A percentile compares a stretch with the other conserved stretches of the same genome.
Evolutionary conservation across 30 jellyfish, hydroid and myxozoan genomes (phyloP).

Genomic region (Rhopilema esculentum): DNA sequence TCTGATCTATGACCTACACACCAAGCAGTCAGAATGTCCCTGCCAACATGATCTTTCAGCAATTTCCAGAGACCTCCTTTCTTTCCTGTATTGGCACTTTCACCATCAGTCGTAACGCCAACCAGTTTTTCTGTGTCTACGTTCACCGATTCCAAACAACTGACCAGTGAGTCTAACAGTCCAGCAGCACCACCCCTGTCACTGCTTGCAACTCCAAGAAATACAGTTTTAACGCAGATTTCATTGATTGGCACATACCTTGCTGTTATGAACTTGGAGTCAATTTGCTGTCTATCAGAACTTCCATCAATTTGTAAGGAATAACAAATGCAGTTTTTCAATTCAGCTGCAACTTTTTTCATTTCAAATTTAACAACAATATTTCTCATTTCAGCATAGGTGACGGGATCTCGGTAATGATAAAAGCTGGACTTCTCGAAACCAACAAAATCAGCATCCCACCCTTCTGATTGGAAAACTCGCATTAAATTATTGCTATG

Average conservation of each 20-base stretch:
- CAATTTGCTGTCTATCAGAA: conserved; percentile 52
- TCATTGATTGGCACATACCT: conserved; percentile 57
- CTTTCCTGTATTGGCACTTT: conserved; percentile 28
- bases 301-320: conserved; percentile 67
- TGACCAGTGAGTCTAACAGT: conserved; percentile 20
- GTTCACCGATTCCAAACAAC: conserved; percentile 24
- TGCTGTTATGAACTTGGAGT: conserved; percentile 58
- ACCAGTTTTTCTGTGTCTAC: conserved; percentile 40
- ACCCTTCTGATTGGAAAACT: conserved; percentile 33
- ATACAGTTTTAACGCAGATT: conserved; percentile 48
- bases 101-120: conserved; percentile 62
- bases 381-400: conserved; percentile 54
- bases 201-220: conserved; percentile 65
- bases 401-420: conserved; percentile 63
- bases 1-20: conserved; percentile 57
- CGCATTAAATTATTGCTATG: conserved; percentile 46
- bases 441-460: conserved; percentile 28
- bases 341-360: conserved; percentile 22
- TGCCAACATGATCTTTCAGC: conserved; percentile 43
- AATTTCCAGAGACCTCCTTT: conserved; percentile 50
- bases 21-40: conserved; percentile 54
- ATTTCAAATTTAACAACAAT: conserved; percentile 5
- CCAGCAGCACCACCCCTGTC: conserved; percentile 52
- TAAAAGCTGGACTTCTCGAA: conserved; percentile 24
- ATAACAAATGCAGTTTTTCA: conserved; percentile 30